Base-by-base conservation (phyloP, 2,888 invertebrate genomes). In the Heteropelma amictum region DNA sequence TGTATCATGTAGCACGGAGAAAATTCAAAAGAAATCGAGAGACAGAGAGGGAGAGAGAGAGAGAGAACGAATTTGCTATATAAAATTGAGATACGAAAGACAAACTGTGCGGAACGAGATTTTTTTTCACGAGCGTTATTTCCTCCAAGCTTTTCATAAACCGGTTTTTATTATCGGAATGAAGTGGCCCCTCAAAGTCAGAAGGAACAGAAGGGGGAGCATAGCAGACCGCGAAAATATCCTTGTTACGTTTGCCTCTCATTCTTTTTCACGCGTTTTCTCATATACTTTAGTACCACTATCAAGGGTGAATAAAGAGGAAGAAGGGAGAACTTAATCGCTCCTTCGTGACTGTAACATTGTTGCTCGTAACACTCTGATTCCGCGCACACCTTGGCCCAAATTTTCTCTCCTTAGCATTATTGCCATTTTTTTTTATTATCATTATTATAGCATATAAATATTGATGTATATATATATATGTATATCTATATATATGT, bases 271-370 rank as follows among this genome's bases (percentile, higher is more conserved):
- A n/a, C n/a, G n/a, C n/a, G n/a, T n/a, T n/a, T n/a, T n/a, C n/a
- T n/a, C n/a, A n/a, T 23, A 21, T 30, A 26, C 49, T 26, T 12
- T 5, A 40, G 12, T 21, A 35, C 21, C 4, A 4, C n/a, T 3
- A n/a, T 6, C 7, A 21, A 35, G 35, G 33, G 33, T 12, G 6
- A 1, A 21, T 2, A n/a, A 21, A 21, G 42, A 17, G 47, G 23
- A 10, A 30, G 35, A 23, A 33, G 10, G 38, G 17, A 12, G 14
- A 45, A 61, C 61, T 75, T 47, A 58, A 72, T 76, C 72, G 67
- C 63, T 68, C 67, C 53, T 72, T 67, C 70, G 72, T 76, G 72
- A 76, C 72, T 54, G 23, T 70, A 56, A 74, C 60, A 60, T 70
- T 65, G 69, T 65, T 70, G 10, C 58, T 45, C 51, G 53, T 23